Conservation (phyloP, 2,888 invertebrate species). For the Cheilosia vulpina region DNA sequence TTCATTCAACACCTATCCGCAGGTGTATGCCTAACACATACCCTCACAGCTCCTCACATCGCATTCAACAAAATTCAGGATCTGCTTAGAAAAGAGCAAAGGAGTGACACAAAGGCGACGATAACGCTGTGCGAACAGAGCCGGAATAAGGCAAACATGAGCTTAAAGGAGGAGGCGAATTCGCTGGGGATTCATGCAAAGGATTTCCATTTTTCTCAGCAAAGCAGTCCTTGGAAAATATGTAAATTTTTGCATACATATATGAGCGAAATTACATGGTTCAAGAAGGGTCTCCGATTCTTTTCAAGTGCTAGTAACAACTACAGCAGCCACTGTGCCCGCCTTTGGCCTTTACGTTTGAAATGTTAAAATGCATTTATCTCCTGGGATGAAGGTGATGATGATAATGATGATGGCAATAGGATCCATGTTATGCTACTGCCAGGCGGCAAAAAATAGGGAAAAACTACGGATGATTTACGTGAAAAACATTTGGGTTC, state of each 20-base stretch:
- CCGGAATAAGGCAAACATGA: constrained; percentile 64
- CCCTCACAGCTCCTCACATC: constrained; percentile 11
- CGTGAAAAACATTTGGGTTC: constrained; percentile 61
- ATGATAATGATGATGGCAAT: constrained; percentile 73
- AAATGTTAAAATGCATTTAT: constrained; percentile 75
- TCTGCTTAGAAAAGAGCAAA: constrained; percentile 65
- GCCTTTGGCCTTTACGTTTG: constrained; percentile 73
- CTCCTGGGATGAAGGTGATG: constrained; percentile 72
- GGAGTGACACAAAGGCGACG: constrained; percentile 53
- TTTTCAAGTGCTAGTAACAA: constrained; percentile 46
- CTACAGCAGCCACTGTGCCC: constrained; percentile 40
- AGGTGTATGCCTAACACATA: constrained; percentile 33
- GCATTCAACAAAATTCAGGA: constrained; percentile 12
- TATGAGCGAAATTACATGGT: constrained; percentile 63
- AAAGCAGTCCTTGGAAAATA: constrained; percentile 59
- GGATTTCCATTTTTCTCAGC: constrained; percentile 69
- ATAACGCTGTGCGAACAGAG: constrained; percentile 55
- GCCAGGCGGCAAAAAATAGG: constrained; percentile 22
- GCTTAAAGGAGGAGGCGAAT: constrained; percentile 58
- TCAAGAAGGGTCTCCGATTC: constrained; percentile 58
- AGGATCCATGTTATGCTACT: constrained; percentile 65
- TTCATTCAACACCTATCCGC: constrained; percentile 67
- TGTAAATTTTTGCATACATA: constrained; percentile 62
- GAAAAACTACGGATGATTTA: constrained; percentile 65
- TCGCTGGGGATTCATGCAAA: constrained; percentile 60